phyloP scores from a whole-genome alignment of 2,888 invertebrate species.

The Globia sparganii region DNA sequence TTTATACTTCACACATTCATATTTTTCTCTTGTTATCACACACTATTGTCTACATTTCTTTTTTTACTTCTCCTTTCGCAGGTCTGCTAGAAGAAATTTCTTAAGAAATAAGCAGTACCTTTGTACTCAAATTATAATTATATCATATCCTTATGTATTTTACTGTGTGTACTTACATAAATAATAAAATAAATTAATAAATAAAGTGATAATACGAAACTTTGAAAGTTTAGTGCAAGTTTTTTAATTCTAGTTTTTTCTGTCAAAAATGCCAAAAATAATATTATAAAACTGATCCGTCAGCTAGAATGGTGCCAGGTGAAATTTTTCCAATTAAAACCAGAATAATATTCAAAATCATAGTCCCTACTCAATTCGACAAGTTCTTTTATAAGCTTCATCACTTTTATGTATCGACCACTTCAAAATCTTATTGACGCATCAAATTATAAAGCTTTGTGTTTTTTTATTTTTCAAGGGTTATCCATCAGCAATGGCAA shows the following conservation, averaged over 20 bases:
- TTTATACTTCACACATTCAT: too few relatives aligned
- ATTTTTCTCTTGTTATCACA: too few relatives aligned
- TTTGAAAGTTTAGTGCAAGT: not conserved
- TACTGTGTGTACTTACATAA: too few relatives aligned
- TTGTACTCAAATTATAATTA: too few relatives aligned
- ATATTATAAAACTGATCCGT: not conserved
- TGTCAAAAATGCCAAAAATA: not conserved
- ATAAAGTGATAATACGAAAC: not conserved
- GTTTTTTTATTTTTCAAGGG: constrained; percentile 15
- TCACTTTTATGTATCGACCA: not conserved
- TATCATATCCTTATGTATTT: too few relatives aligned
- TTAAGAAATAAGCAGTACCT: too few relatives aligned
- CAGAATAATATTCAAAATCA: not conserved
- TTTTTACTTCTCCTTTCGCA: too few relatives aligned
- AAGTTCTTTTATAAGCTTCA: not conserved
- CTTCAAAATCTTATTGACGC: not conserved
- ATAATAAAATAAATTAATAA: too few relatives aligned
- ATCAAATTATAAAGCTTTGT: not conserved
- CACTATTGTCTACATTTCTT: too few relatives aligned
- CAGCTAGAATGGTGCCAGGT: not conserved
- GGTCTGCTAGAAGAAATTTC: too few relatives aligned
- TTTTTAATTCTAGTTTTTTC: not conserved
- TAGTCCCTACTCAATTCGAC: too few relatives aligned
- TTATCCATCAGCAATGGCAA: not conserved
- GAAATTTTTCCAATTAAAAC: too few relatives aligned